A percentile compares a stretch with the other conserved stretches of the same genome.
These are phyloP conservation scores for Phortica magna DNA, from an alignment of 2,888 invertebrate genomes.

Conservation along the genomic window DNA sequence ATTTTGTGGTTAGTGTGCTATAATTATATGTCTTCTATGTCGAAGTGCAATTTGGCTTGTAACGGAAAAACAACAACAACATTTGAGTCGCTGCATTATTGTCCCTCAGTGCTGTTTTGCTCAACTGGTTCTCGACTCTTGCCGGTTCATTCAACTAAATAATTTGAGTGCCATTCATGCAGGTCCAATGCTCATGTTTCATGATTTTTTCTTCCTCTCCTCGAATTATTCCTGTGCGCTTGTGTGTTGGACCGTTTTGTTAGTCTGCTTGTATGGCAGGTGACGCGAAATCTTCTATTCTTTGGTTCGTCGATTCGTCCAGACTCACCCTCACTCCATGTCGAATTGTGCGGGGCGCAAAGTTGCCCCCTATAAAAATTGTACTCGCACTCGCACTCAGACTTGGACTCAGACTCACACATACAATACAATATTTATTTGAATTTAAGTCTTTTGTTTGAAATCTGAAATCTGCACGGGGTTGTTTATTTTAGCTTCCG, in stretches of 20 bases:
- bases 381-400: constrained; percentile 28
- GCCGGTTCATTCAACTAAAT: constrained; percentile 74
- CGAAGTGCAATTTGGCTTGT: constrained; percentile 37
- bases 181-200: constrained; percentile 73
- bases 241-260: constrained; percentile 49
- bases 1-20: not conserved
- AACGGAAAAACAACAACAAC: constrained; percentile 59
- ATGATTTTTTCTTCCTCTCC: constrained; percentile 52
- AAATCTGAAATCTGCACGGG: constrained; percentile 69
- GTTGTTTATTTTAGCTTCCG: constrained; percentile 67
- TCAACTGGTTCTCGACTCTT: constrained; percentile 64
- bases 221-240: constrained; percentile 26
- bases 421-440: constrained; percentile 71
- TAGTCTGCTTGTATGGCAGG: constrained; percentile 76
- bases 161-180: constrained; percentile 74
- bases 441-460: constrained; percentile 73
- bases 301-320: constrained; percentile 18
- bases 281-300: constrained; percentile 78
- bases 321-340: constrained; percentile 70
- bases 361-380: constrained; percentile 64
- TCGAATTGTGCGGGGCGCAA: constrained; percentile 71
- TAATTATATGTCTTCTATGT: constrained; percentile 9
- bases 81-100: constrained; percentile 39
- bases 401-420: constrained; percentile 17
- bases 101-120: constrained; percentile 40